A percentile compares a stretch with the other conserved stretches of the same genome.
Conservation (phyloP, 2,888 invertebrate species). For the Oligia strigilis region DNA sequence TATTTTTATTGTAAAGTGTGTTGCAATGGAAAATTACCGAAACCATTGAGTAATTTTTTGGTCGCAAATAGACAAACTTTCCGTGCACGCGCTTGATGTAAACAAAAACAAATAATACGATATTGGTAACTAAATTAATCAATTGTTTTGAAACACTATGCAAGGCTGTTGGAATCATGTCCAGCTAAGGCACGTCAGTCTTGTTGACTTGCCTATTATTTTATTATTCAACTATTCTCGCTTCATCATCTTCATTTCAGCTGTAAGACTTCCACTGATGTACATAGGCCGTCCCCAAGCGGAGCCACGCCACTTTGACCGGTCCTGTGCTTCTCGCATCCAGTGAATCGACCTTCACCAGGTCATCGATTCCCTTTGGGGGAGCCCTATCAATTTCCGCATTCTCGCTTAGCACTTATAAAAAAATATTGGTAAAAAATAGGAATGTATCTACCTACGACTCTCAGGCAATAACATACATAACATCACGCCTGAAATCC, state of each 20-base stretch:
- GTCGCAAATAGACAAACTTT: conserved; percentile 30
- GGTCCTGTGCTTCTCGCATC: neutral
- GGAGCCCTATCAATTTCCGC: too few relatives aligned
- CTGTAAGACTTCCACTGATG: neutral
- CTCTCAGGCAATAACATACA: too few relatives aligned
- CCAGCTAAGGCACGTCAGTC: neutral
- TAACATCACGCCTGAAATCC: too few relatives aligned
- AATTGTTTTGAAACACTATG: neutral
- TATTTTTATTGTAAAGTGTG: neutral
- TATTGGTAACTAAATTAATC: neutral
- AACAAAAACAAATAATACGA: conserved; percentile 27
- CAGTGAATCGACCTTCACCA: too few relatives aligned
- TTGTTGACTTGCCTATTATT: neutral
- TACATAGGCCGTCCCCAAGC: too few relatives aligned
- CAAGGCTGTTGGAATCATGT: neutral
- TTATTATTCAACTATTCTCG: neutral
- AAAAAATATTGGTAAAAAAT: too few relatives aligned
- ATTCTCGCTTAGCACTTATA: too few relatives aligned
- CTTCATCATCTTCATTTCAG: neutral
- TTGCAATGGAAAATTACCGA: conserved; percentile 34
- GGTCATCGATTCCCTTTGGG: too few relatives aligned
- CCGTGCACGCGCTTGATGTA: conserved; percentile 22
- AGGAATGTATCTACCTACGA: too few relatives aligned
- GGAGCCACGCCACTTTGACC: neutral
- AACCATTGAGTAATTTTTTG: conserved; percentile 29